phyloP scores from a whole-genome alignment of 2,797 vertebrate species.

The Allobates femoralis region DNA sequence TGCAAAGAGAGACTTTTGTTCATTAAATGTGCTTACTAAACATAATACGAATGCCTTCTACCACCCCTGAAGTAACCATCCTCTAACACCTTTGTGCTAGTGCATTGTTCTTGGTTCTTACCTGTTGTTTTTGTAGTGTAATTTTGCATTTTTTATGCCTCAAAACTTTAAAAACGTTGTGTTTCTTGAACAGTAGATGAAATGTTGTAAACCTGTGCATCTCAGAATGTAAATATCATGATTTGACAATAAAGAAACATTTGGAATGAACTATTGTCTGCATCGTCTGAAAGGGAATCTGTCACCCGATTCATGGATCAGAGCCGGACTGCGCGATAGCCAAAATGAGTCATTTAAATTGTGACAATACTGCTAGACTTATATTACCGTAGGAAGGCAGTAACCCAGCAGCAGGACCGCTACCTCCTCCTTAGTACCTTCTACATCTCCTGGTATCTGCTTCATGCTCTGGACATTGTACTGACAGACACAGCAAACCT shows the following conservation, averaged over 20 bases:
- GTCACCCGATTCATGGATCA: too few relatives aligned
- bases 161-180: conserved; percentile 1
- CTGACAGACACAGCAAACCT: too few relatives aligned
- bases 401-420: too few relatives aligned
- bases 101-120: conserved; percentile 5
- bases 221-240: conserved; percentile 18
- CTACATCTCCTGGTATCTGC: too few relatives aligned
- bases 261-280: neutral
- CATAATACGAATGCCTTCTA: conserved; percentile 1
- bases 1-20: neutral
- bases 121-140: conserved; percentile 3
- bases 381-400: too few relatives aligned
- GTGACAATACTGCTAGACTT: too few relatives aligned
- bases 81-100: neutral
- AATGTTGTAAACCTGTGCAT: neutral
- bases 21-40: neutral
- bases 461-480: too few relatives aligned
- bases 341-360: too few relatives aligned
- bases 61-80: neutral
- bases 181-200: neutral
- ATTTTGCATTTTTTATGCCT: conserved; percentile 14
- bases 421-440: too few relatives aligned
- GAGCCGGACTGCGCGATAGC: too few relatives aligned
- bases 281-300: neutral
- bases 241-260: conserved; percentile 11